A percentile compares a stretch with the other conserved stretches of the same genome.
Conservation (phyloP, 2,888 invertebrate species). For the Dynastes tityus region DNA sequence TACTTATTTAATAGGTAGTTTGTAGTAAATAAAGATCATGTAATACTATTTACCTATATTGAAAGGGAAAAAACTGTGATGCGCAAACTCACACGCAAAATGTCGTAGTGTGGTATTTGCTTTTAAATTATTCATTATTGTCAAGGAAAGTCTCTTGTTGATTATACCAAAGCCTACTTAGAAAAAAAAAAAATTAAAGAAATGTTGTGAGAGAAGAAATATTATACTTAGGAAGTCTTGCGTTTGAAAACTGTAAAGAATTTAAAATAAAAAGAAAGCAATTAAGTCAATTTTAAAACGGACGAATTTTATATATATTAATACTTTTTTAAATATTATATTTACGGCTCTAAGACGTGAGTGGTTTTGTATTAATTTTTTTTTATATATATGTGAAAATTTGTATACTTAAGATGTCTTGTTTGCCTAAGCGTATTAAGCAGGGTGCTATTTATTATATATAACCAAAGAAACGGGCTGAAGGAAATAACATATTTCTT, state of each 20-base stretch:
- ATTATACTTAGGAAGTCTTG: too few relatives aligned
- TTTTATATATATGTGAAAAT: too few relatives aligned
- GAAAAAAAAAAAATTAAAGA: background rate
- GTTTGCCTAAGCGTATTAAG: background rate
- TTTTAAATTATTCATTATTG: slow-evolving; percentile 29
- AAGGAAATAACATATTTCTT: background rate
- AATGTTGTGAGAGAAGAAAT: too few relatives aligned
- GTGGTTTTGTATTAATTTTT: too few relatives aligned
- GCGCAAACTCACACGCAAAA: slow-evolving; percentile 40
- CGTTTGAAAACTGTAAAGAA: too few relatives aligned
- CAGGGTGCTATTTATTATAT: background rate
- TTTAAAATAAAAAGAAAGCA: background rate
- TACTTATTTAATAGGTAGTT: slow-evolving; percentile 32
- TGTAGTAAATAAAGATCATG: slow-evolving; percentile 12
- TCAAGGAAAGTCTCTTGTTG: slow-evolving; percentile 28
- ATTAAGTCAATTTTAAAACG: slow-evolving; percentile 5
- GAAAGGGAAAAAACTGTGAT: slow-evolving; percentile 34
- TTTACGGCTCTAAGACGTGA: too few relatives aligned
- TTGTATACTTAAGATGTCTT: background rate
- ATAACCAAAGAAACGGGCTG: background rate
- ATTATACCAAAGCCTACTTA: slow-evolving; percentile 15
- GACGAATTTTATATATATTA: slow-evolving; percentile 2
- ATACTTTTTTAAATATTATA: background rate
- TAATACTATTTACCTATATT: background rate
- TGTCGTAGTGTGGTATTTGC: slow-evolving; percentile 38